Base-by-base conservation (phyloP, 2,113 vertebrate genomes). In the Chaenocephalus aceratus region DNA sequence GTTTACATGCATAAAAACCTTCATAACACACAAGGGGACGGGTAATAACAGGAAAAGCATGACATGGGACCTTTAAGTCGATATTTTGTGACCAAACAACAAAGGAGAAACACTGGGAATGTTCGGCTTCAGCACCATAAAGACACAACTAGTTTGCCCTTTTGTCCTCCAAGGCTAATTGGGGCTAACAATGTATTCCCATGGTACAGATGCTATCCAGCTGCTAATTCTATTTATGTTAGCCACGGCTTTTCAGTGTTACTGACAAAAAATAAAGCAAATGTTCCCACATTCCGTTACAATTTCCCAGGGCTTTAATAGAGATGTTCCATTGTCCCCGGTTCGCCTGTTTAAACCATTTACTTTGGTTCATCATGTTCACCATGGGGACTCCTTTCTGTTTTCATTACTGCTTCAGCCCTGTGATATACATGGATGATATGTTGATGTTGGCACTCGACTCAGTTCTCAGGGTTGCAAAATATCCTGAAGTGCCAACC, bases 231-330 rank as follows among this genome's bases (percentile, higher is more conserved):
- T 49, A 73, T 62, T 23, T 69, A 57, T 53, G 4, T 41, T 30
- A 60, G 5, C 26, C 12, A 16, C 49, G 26, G 44, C 21, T 21
- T 13, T 69, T 59, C 34, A 53, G 52, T 45, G 57, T 41, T 45
- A 51, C 68, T 80, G 76, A 84, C 58, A 69, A 58, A 41, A 67
- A 67, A 84, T 34, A 75, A 75, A 60, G 48, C 48, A 76, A 64
- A 65, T 45, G 36, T 72, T 51, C 62, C 79, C 75, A 79, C 72
- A 68, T 68, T 72, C 70, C 60, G n/a, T 12, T n/a, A 69, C 16
- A 71, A 82, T 80, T 87, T 87, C 79, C 85, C 72, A 75, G 60
- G 58, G 57, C 72, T 82, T 74, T 72, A 54, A 82, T 80, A 59
- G 53, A 86, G 64, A 85, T 62, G 68, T 54, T 58, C 54, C 23